Evolutionary conservation across 2,113 vertebrate species (phyloP).

Genomic region (Tetrax tetrax): DNA sequence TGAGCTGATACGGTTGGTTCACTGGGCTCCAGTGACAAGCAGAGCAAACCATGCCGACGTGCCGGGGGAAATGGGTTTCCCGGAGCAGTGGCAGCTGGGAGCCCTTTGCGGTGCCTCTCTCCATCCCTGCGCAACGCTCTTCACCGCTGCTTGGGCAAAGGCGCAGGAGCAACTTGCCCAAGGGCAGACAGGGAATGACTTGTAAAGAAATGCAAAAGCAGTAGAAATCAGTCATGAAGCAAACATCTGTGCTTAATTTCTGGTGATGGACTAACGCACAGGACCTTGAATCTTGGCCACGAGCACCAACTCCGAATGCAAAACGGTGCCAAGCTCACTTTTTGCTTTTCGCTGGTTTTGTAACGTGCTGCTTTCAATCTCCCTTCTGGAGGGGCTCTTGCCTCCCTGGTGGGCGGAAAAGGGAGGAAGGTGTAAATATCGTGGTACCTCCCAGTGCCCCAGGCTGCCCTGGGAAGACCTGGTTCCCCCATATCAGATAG

Average conservation of each 20-base stretch:
- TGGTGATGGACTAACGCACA: neutral
- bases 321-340: rapidly evolving
- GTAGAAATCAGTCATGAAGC: neutral
- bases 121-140: neutral
- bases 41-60: rapidly evolving
- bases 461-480: neutral
- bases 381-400: neutral
- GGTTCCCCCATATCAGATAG: neutral
- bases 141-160: neutral
- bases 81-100: neutral
- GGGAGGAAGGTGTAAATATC: neutral
- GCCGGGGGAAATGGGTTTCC: neutral
- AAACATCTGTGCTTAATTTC: neutral
- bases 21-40: neutral
- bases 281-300: rapidly evolving
- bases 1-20: neutral
- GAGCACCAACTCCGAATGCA: neutral
- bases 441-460: neutral
- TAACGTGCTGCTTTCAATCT: neutral
- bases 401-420: neutral
- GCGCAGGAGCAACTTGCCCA: neutral
- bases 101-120: neutral
- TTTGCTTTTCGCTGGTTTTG: neutral
- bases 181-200: neutral
- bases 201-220: neutral